These are phyloP conservation scores for Caerostris darwini DNA, from an alignment of 1,140 invertebrate species.

Conservation along the genomic window DNA sequence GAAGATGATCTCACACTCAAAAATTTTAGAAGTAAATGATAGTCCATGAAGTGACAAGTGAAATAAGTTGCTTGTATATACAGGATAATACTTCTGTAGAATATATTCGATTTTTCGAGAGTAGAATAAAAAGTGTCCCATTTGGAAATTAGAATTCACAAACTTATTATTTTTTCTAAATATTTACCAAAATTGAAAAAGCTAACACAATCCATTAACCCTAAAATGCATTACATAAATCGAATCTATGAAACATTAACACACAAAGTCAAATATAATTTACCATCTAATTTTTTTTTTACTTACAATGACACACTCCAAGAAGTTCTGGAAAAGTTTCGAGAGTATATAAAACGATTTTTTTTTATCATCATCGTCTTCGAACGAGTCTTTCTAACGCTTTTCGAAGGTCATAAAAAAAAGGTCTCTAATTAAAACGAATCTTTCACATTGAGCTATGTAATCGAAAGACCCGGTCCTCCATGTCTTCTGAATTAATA, in stretches of 20 bases:
- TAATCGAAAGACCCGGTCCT: not conserved
- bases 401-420: not conserved
- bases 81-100: no score
- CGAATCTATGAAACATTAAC: slow-evolving; percentile 13
- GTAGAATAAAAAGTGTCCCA: no score
- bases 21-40: no score
- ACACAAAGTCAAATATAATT: slow-evolving; percentile 11
- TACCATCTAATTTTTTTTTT: not conserved
- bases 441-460: slow-evolving; percentile 1
- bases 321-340: not conserved
- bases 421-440: slow-evolving; percentile 13
- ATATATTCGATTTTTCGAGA: no score
- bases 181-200: not conserved
- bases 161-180: no score
- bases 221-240: not conserved
- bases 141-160: no score
- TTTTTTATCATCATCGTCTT: not conserved
- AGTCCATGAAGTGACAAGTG: no score
- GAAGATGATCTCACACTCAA: no score
- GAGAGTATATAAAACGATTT: not conserved
- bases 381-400: not conserved
- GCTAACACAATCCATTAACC: not conserved
- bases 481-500: slow-evolving; percentile 16
- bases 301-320: not conserved
- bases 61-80: no score